phyloP scores from a whole-genome alignment of 2,113 vertebrate genomes.

The Cairina moschata region DNA sequence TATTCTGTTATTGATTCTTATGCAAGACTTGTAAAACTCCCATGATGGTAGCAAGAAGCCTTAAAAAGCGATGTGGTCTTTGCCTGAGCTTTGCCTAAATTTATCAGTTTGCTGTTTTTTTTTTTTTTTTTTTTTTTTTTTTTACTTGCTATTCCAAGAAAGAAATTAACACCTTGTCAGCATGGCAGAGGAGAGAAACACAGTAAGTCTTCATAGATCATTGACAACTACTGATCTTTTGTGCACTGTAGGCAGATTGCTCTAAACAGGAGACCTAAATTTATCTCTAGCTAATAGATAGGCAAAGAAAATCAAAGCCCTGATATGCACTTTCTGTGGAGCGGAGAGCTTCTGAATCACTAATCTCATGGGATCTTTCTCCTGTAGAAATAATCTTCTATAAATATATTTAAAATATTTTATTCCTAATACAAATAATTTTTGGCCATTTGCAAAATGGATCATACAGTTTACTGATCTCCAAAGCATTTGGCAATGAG shows the following conservation, averaged over 20 bases:
- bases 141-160: slow-evolving; percentile 37
- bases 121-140: not conserved
- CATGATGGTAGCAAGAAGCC: slow-evolving; percentile 1
- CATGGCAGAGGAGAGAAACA: slow-evolving; percentile 34
- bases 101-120: not conserved
- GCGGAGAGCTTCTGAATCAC: not conserved
- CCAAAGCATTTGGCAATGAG: not conserved
- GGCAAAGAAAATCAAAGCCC: slow-evolving; percentile 6
- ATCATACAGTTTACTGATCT: not conserved
- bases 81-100: slow-evolving; percentile 14
- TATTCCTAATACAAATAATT: not conserved
- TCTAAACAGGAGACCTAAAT: slow-evolving; percentile 56
- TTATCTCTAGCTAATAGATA: slow-evolving; percentile 45
- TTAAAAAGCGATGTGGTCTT: slow-evolving; percentile 38
- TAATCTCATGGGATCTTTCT: not conserved
- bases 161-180: slow-evolving; percentile 62
- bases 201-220: slow-evolving; percentile 60
- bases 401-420: not conserved
- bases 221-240: slow-evolving; percentile 59
- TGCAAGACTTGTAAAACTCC: slow-evolving; percentile 44
- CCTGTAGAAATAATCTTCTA: not conserved
- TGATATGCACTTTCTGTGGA: not conserved
- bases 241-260: slow-evolving; percentile 41
- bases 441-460: not conserved
- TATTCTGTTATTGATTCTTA: slow-evolving; percentile 40